Conservation (phyloP, 1,140 invertebrate species). For the Leptinotarsa lineolata region DNA sequence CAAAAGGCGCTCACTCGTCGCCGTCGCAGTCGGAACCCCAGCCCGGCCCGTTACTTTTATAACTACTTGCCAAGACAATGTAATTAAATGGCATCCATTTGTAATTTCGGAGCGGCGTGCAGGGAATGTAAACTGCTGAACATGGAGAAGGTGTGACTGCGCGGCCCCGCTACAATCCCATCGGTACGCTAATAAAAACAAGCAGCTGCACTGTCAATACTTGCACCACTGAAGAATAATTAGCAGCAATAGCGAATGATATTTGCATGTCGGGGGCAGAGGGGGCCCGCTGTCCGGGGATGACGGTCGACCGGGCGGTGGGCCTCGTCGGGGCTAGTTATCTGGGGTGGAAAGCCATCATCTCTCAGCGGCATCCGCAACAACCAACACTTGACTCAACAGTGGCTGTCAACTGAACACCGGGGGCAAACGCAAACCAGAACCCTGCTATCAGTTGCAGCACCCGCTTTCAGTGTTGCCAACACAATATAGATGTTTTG, state of each 20-base stretch:
- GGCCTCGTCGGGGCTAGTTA: not conserved
- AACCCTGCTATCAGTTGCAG: slow-evolving; percentile 20
- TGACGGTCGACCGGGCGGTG: not conserved
- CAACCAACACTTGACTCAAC: slow-evolving; percentile 26
- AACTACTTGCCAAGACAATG: slow-evolving; percentile 57
- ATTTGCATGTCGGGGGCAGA: slow-evolving; percentile 35
- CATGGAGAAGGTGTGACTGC: slow-evolving; percentile 57
- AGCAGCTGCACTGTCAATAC: slow-evolving; percentile 52
- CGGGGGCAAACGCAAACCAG: slow-evolving; percentile 6
- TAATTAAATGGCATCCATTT: slow-evolving; percentile 58
- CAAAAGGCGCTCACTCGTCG: slow-evolving; percentile 46
- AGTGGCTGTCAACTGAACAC: slow-evolving; percentile 15
- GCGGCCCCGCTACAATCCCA: slow-evolving; percentile 48
- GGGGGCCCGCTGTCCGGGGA: not conserved
- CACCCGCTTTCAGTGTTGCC: not conserved
- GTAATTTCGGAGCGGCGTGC: slow-evolving; percentile 55
- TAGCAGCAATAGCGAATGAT: slow-evolving; percentile 40
- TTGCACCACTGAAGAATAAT: slow-evolving; percentile 47
- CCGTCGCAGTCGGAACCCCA: slow-evolving; percentile 21
- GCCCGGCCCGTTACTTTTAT: slow-evolving; percentile 55
- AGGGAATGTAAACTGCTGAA: slow-evolving; percentile 54
- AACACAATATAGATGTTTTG: too few species aligned
- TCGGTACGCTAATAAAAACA: slow-evolving; percentile 51
- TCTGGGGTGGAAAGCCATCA: slow-evolving; percentile 17
- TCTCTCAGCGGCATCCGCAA: not conserved